phyloP scores from a whole-genome alignment of 2,888 invertebrate genomes.

The Eilema sororculum region DNA sequence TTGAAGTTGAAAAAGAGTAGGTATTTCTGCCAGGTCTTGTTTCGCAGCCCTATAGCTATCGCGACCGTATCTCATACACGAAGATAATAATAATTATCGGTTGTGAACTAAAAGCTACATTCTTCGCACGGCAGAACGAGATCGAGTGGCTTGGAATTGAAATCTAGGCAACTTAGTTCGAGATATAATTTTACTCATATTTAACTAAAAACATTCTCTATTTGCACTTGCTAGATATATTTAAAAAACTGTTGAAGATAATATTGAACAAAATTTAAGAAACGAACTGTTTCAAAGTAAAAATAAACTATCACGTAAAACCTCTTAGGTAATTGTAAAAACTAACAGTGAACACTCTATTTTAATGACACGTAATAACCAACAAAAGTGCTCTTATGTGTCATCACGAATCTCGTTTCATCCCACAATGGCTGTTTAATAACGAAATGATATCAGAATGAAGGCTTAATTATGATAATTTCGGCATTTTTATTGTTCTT shows the following conservation, averaged over 20 bases:
- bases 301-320: constrained; percentile 28
- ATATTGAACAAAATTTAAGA: background rate
- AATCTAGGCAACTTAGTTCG: constrained; percentile 42
- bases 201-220: background rate
- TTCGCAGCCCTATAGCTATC: constrained; percentile 48
- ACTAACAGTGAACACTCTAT: constrained; percentile 54
- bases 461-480: constrained; percentile 49
- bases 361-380: constrained; percentile 55
- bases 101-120: constrained; percentile 72
- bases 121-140: constrained; percentile 64
- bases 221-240: background rate
- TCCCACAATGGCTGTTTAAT: constrained; percentile 45
- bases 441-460: constrained; percentile 43
- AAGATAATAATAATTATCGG: constrained; percentile 64
- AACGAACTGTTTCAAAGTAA: background rate
- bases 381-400: constrained; percentile 41
- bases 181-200: constrained; percentile 19
- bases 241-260: background rate
- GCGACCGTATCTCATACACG: constrained; percentile 57
- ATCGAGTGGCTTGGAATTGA: constrained; percentile 66
- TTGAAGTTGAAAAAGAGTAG: background rate
- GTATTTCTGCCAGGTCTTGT: background rate
- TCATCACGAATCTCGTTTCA: constrained; percentile 39
- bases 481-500: constrained; percentile 35
- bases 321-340: constrained; percentile 48